Evolutionary conservation across 2,113 vertebrate species (phyloP).

Genomic region (Bufo bufo): DNA sequence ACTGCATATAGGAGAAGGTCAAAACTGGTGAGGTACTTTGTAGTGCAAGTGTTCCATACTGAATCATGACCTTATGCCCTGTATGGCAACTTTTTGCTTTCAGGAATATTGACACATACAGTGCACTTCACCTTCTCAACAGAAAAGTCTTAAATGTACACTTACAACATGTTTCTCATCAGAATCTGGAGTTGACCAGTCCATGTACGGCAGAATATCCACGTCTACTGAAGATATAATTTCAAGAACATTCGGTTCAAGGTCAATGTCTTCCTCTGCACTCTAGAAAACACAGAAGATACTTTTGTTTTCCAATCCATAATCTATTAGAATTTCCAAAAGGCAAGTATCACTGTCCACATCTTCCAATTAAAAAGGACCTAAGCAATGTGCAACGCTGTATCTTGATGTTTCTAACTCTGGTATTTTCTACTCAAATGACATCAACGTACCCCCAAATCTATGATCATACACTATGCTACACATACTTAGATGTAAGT

Average conservation of each 20-base stretch:
- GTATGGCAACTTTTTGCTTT: not conserved
- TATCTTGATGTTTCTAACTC: not conserved
- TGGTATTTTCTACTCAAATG: not conserved
- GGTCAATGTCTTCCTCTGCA: conserved; percentile 61
- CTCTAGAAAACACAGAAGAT: conserved; percentile 60
- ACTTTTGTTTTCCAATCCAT: not conserved
- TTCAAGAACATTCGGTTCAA: conserved; percentile 71
- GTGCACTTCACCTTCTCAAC: not conserved
- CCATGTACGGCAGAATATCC: conserved; percentile 81
- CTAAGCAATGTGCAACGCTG: not conserved
- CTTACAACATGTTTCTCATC: not conserved
- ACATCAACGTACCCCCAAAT: not conserved
- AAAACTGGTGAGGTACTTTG: not conserved
- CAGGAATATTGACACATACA: too few relatives aligned
- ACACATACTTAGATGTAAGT: too few relatives aligned
- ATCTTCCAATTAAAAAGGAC: not conserved
- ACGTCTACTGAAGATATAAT: conserved; percentile 78
- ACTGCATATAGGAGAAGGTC: not conserved
- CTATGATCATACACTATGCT: too few relatives aligned
- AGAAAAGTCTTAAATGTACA: not conserved
- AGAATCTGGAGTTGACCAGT: conserved; percentile 64
- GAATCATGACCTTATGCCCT: not conserved
- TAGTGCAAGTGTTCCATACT: not conserved
- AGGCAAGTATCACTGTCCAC: not conserved
- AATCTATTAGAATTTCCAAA: not conserved